These are phyloP conservation scores for Candoia aspera DNA, from an alignment of 2,113 vertebrate genomes.

Conservation along the genomic window DNA sequence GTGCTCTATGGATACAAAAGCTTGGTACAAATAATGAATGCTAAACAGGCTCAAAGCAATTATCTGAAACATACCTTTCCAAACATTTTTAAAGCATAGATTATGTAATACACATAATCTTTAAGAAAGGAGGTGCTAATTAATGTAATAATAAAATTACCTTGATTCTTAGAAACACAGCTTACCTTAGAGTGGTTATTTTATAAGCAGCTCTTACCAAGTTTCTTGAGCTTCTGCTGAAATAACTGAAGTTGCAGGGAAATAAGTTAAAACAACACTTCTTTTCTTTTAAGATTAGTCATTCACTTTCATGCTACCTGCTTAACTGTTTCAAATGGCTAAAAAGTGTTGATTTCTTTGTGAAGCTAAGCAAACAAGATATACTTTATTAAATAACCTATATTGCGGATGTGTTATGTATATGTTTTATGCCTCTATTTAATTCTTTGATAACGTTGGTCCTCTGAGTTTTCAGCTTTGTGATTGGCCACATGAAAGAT, in stretches of 20 bases:
- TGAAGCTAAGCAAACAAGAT: not conserved
- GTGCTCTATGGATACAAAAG: not conserved
- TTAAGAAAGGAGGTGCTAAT: not conserved
- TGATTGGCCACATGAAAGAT: slow-evolving; percentile 1
- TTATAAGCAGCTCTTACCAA: not conserved
- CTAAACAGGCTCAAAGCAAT: not conserved
- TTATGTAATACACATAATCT: not conserved
- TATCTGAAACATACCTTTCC: not conserved
- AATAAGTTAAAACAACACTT: not conserved
- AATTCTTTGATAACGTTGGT: slow-evolving; percentile 9
- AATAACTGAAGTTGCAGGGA: not conserved
- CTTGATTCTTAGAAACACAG: not conserved
- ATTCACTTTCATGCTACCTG: not conserved
- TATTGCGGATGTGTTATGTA: not conserved
- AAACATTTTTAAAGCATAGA: not conserved
- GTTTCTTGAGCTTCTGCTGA: not conserved
- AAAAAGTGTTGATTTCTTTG: not conserved
- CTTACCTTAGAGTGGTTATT: not conserved
- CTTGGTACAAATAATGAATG: not conserved
- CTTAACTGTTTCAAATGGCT: slow-evolving; percentile 4
- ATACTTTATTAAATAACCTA: not conserved
- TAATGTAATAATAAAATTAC: not conserved
- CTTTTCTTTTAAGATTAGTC: slow-evolving; percentile 5
- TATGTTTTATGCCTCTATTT: slow-evolving; percentile 10
- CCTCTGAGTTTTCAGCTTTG: not conserved